Evolutionary conservation across 2,888 invertebrate genomes (phyloP), one percentile per base, ranked within the genome.

Genomic region (Rhorus exstirpatorius): DNA sequence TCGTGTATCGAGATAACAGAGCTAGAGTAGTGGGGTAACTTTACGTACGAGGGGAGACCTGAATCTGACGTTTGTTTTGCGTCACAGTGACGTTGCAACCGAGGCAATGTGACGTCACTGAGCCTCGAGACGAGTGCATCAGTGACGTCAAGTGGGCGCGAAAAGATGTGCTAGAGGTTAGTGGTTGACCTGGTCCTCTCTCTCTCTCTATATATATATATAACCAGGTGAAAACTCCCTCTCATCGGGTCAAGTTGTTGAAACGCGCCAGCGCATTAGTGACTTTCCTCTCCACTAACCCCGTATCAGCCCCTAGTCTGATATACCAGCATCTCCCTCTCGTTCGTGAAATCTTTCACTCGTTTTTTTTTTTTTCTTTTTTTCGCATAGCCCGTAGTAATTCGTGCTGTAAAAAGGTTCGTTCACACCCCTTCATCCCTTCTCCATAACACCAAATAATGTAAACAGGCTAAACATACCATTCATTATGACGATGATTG

Each of bases 131-230:
- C 35, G 72, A 67, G 58, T 79, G 79, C 72, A 72, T 74, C 79
- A 24, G 74, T 79, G 79, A 79, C 79, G 74, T 60, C 58, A 79
- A 74, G 79, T 38, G 58, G 49, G 58, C 51, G 46, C 65, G 51
- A 63, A 53, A 41, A 26, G 61, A 44, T 41, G 21, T 44, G 49
- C 31, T 10, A 24, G 67, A 21, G 3, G 51, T 3, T 41, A 17
- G 67, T 41, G 72, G 49, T 67, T 41, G 49, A 44, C 67, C 41
- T 53, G 61, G 17, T 10, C 41, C 38, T 26, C 38, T 17, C 10
- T 31, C 35, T n/a, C 38, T 35, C 51, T 8, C 8, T 35, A 31
- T 71, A 12, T 44, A 41, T 51, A 44, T 63, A 58, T 38, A 12
- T 26, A 17, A 61, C 41, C 67, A 60, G 72, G 60, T 67, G 72